A percentile compares a stretch with the other conserved stretches of the same genome.
Evolutionary conservation across 2,797 vertebrate species (phyloP).

Genomic region (Enteromius afrohamiltoni): DNA sequence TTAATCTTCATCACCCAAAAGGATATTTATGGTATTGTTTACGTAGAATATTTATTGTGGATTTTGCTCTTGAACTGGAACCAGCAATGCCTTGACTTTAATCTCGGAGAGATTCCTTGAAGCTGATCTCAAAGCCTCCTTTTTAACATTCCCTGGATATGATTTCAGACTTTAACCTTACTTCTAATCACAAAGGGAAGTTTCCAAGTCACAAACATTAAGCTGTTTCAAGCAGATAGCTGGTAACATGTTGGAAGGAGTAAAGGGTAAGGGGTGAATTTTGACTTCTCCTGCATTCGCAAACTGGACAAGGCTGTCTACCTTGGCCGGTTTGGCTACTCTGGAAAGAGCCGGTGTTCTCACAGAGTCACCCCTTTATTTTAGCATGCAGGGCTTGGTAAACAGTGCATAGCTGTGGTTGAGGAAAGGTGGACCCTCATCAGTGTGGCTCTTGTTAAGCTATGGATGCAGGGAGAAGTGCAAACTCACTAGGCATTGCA

Average conservation of each 20-base stretch:
- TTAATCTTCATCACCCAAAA: slow-evolving; percentile 50
- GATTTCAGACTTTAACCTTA: slow-evolving; percentile 27
- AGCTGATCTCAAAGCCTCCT: slow-evolving; percentile 23
- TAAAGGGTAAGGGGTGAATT: not conserved
- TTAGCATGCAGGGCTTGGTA: slow-evolving; percentile 69
- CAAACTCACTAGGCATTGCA: slow-evolving; percentile 56
- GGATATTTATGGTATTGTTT: slow-evolving; percentile 68
- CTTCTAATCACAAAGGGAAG: not conserved
- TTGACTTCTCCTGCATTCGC: not conserved
- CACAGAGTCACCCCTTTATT: slow-evolving; percentile 63
- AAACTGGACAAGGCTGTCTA: not conserved
- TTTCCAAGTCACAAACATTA: slow-evolving; percentile 8
- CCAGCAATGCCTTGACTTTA: slow-evolving; percentile 20
- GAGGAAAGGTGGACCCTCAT: slow-evolving; percentile 55
- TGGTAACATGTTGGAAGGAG: not conserved
- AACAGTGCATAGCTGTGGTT: slow-evolving; percentile 76
- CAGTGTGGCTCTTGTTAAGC: slow-evolving; percentile 71
- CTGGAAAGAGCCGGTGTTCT: slow-evolving; percentile 54
- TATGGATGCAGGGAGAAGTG: slow-evolving; percentile 29
- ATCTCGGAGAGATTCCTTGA: slow-evolving; percentile 43
- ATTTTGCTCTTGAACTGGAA: slow-evolving; percentile 43
- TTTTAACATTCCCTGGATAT: slow-evolving; percentile 25
- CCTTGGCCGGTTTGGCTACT: not conserved
- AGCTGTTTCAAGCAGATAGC: not conserved
- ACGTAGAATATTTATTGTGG: slow-evolving; percentile 74